These are phyloP conservation scores for Centrocercus urophasianus DNA, from an alignment of 2,113 vertebrate genomes.

Conservation along the genomic window DNA sequence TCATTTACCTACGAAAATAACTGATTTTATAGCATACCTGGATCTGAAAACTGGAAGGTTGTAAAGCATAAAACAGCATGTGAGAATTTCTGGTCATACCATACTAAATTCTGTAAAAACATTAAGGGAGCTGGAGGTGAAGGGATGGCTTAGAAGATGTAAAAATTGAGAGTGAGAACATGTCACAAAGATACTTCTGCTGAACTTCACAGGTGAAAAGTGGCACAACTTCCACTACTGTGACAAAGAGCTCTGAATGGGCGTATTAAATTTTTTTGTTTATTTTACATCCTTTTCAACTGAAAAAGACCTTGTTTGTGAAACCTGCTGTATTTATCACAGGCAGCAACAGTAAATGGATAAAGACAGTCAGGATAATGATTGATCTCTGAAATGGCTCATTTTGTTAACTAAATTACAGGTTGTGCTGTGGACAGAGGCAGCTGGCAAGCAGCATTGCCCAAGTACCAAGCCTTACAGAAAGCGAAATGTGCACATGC, in stretches of 20 bases:
- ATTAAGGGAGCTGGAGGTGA: not conserved
- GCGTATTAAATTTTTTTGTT: not conserved
- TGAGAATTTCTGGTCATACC: not conserved
- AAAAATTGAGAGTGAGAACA: not conserved
- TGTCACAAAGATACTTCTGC: not conserved
- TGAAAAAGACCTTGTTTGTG: not conserved
- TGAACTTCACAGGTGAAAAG: not conserved
- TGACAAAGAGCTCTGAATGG: not conserved
- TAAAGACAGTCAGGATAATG: conserved; percentile 53
- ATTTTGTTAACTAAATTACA: conserved; percentile 81
- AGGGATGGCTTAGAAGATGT: not conserved
- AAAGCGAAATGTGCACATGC: conserved; percentile 57
- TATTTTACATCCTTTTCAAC: not conserved
- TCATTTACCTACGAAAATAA: not conserved
- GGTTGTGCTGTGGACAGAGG: conserved; percentile 63
- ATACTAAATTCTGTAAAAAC: not conserved
- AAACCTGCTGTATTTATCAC: conserved; percentile 22
- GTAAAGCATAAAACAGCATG: not conserved
- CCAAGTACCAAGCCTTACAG: conserved; percentile 21
- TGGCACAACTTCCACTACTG: not conserved
- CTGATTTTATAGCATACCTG: not conserved
- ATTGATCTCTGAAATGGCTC: conserved; percentile 69
- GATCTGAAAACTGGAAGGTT: not conserved
- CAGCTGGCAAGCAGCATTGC: conserved; percentile 52
- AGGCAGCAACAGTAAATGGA: conserved; percentile 45